Conservation (phyloP, 2,888 invertebrate species). For the Polydrusus cervinus region DNA sequence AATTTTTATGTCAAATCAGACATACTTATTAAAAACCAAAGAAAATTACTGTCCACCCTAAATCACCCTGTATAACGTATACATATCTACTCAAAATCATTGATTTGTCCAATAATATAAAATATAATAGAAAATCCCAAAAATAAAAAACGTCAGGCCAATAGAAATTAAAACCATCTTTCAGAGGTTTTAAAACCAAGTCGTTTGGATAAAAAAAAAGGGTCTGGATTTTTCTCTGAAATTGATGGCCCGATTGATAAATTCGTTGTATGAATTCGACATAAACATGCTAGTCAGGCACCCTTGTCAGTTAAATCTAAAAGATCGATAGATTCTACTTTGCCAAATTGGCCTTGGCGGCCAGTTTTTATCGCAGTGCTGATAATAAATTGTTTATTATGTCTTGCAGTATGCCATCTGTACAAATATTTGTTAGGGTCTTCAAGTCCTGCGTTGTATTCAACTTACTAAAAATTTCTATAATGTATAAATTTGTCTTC, state of each 20-base stretch:
- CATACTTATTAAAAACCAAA: too few relatives aligned
- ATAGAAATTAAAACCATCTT: constrained; percentile 1
- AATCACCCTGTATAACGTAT: too few relatives aligned
- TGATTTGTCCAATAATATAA: neutral
- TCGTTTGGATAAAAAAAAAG: constrained; percentile 43
- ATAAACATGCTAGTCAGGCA: constrained; percentile 55
- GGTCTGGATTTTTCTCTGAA: constrained; percentile 43
- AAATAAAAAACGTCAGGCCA: neutral
- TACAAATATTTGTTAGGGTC: constrained; percentile 5
- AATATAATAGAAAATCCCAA: neutral
- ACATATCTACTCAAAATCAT: too few relatives aligned
- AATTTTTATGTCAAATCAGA: too few relatives aligned
- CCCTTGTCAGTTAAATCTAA: constrained; percentile 47
- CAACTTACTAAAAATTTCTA: neutral
- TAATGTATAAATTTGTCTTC: too few relatives aligned
- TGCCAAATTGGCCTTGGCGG: constrained; percentile 47
- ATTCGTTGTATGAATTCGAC: constrained; percentile 53
- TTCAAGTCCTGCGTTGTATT: neutral
- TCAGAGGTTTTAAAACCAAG: constrained; percentile 3
- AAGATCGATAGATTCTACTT: constrained; percentile 44
- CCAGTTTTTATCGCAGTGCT: constrained; percentile 35
- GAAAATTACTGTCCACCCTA: too few relatives aligned
- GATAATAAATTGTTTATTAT: constrained; percentile 39
- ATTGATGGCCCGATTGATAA: constrained; percentile 53
- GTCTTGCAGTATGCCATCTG: constrained; percentile 11